A percentile compares a stretch with the other conserved stretches of the same genome.
These are phyloP conservation scores for Tympanuchus pallidicinctus DNA, from an alignment of 2,113 vertebrate species.

Conservation along the genomic window DNA sequence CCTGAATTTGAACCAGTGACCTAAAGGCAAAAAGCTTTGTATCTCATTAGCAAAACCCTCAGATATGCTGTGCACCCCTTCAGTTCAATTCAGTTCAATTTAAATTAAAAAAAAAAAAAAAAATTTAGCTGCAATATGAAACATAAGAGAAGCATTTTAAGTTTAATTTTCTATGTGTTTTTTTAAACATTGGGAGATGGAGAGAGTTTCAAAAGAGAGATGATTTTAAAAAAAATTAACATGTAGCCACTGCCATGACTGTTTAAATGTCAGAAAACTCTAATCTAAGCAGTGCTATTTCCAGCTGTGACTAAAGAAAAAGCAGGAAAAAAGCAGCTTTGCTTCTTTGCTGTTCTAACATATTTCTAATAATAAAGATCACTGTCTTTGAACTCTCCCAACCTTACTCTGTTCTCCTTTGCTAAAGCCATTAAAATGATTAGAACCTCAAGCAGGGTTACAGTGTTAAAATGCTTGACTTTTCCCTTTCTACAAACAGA, in stretches of 20 bases:
- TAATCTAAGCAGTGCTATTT: slow-evolving; percentile 57
- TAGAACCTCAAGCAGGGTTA: slow-evolving; percentile 67
- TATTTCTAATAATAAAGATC: slow-evolving; percentile 71
- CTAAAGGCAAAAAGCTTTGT: slow-evolving; percentile 55
- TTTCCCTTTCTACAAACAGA: slow-evolving; percentile 63
- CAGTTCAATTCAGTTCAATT: slow-evolving; percentile 22
- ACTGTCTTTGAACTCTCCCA: slow-evolving; percentile 70
- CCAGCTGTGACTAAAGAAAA: slow-evolving; percentile 64
- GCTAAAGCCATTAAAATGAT: slow-evolving; percentile 75
- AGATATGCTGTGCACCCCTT: slow-evolving; percentile 35
- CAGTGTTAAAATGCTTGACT: slow-evolving; percentile 55
- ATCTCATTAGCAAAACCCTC: slow-evolving; percentile 56
- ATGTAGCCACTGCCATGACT: slow-evolving; percentile 28
- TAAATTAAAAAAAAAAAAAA: slow-evolving; percentile 37
- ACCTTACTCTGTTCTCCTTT: slow-evolving; percentile 66
- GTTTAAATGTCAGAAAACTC: slow-evolving; percentile 53
- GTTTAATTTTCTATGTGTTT: slow-evolving; percentile 49
- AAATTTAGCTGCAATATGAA: slow-evolving; percentile 30
- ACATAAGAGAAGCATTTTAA: slow-evolving; percentile 53
- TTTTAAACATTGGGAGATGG: not conserved
- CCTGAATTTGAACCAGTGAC: slow-evolving; percentile 51
- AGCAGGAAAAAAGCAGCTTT: slow-evolving; percentile 53
- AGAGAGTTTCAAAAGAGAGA: slow-evolving; percentile 31
- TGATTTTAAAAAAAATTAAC: slow-evolving; percentile 41
- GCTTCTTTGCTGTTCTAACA: slow-evolving; percentile 47